Evolutionary conservation across 2,113 vertebrate genomes (phyloP), one percentile per base, ranked within the genome.

Genomic region (Irena cyanogastra): DNA sequence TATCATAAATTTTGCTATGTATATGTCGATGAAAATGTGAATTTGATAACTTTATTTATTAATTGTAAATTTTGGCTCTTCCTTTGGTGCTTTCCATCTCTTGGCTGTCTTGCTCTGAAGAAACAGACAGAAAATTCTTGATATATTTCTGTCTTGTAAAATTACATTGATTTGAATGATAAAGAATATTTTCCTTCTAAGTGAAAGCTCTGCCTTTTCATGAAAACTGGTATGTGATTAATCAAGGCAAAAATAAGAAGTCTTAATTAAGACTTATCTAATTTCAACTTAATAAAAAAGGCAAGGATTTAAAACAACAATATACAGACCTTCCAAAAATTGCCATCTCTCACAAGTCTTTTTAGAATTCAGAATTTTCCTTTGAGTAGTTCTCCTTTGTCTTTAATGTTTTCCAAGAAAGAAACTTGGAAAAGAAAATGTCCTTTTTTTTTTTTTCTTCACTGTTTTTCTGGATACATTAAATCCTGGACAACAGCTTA

Each of bases 401-500:
- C 31, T 54, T 9, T 74, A 56, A 64, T 7, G 4, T 54, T 84
- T 83, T 22, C 16, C 2, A 5, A 53, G 23, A 90, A 63, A 13
- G 16, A 56, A 68, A 50, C 10, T 42, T 69, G 20, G 82, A 78
- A 72, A 54, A 53, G 6, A 44, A 71, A 45, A 41, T 57, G 3
- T 4, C 11, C 2, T 49, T 9, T 24, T 10, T 22, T 10, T 33
- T 5, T 28, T 12, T 33, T 3, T 13, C 16, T 1, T 15, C 13
- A 24, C 6, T 28, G 6, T 49, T 69, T 80, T 64, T 9, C 10
- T n/a, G 37, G 4, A 27, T 37, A 33, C 4, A 27, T 16, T 44
- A 9, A 70, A 56, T 53, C 21, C 4, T 84, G 39, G 77, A 31
- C 10, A 23, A 7, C 23, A 53, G 6, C 3, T 52, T 53, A 61